Conservation (phyloP, 2,888 invertebrate genomes). For the Dasysyrphus tricinctus region DNA sequence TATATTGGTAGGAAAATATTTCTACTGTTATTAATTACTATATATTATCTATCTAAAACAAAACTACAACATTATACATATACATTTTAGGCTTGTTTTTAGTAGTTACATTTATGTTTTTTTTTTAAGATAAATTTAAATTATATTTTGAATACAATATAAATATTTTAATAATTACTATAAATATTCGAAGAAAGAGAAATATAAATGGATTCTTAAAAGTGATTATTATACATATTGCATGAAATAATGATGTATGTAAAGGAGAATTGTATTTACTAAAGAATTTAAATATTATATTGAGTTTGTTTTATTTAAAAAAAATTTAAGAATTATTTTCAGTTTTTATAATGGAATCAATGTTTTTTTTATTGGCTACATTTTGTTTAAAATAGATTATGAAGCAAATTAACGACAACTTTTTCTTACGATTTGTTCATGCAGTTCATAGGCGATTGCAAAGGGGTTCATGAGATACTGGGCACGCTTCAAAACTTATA, state of each 20-base stretch:
- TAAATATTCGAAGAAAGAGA: constrained; percentile 40
- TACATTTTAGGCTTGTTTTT: constrained; percentile 58
- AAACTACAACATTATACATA: constrained; percentile 42
- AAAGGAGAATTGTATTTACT: constrained; percentile 74
- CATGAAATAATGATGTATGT: constrained; percentile 70
- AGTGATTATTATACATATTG: constrained; percentile 36
- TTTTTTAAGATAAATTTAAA: constrained; percentile 46
- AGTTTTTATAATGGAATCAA: constrained; percentile 13
- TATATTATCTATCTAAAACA: constrained; percentile 42
- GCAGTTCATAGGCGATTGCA: too few species aligned
- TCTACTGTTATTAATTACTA: constrained; percentile 61
- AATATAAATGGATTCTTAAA: constrained; percentile 52
- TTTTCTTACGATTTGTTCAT: too few species aligned
- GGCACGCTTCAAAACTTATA: too few species aligned
- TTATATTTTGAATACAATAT: constrained; percentile 42
- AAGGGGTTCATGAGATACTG: too few species aligned
- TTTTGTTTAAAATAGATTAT: too few species aligned
- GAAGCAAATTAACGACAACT: too few species aligned
- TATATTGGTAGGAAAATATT: constrained; percentile 50
- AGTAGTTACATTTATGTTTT: constrained; percentile 26
- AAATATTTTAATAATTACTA: constrained; percentile 43
- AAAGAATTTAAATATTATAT: constrained; percentile 72
- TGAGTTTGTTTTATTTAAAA: constrained; percentile 68
- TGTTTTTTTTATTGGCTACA: too few species aligned
- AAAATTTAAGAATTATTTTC: constrained; percentile 11